Base-by-base conservation (phyloP, 1,140 invertebrate genomes). In the Trichomalopsis sarcophagae region DNA sequence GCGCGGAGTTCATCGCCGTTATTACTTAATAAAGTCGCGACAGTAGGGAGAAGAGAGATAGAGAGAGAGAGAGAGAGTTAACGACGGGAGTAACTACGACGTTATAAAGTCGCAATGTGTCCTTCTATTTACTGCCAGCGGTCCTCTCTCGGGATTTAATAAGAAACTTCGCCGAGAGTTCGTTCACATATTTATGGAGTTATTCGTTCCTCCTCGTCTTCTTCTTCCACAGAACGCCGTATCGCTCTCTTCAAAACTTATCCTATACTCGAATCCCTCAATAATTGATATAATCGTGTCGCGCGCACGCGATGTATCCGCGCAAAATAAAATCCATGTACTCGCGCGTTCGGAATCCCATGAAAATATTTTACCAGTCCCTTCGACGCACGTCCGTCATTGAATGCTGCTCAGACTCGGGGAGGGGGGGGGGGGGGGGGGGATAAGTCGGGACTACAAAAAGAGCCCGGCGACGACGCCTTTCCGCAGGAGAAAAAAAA, bases 101-200 rank as follows among this genome's bases (percentile, higher is more conserved):
- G 77, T 68, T 50, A 33, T 50, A 81, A 71, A 81, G 5, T 30
- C 23, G 50, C 50, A 11, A 73, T 36, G 27, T 73, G 44, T 81
- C n/a, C n/a, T 55, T 74, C 40, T 82, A 62, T 82, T 73, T 82
- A 82, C 47, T 74, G n/a, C 62, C 33, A 17, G 13, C 17, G 21
- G 9, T 14, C 11, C 74, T 86, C 74, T 86, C 76, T 55, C 50
- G 69, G 68, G 84, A 81, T 81, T 75, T 62, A 84, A 78, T 84
- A 84, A 69, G 68, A 73, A 87, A 86, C 69, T 81, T 68, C 33
- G 66, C 55, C 14, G 3, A 73, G 66, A 9, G 13, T 30, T 50
- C 36, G 2, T 50, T 33, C 68, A 50, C 47, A 81, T 30, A 44
- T 40, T 81, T 81, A 30, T 73, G 40, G 21, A 30, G 14, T 50